Percentiles rank a stretch among this genome's conserved stretches.
phyloP scores from a whole-genome alignment of 2,888 invertebrate species.

The Hypsopygia costalis region DNA sequence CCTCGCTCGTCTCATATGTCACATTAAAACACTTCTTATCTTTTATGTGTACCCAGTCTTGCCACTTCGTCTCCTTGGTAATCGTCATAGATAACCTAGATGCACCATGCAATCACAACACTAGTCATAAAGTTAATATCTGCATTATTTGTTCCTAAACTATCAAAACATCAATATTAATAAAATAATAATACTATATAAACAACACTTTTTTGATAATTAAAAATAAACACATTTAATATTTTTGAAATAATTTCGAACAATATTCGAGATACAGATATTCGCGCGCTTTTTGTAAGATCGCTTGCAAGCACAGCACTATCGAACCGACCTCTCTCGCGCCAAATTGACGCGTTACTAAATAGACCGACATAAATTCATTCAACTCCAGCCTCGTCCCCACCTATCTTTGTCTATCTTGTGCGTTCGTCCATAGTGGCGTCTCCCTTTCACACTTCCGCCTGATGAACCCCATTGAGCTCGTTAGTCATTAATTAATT shows the following conservation, averaged over 20 bases:
- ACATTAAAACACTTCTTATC: conserved; percentile 64
- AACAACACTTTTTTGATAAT: too few relatives aligned
- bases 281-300: conserved; percentile 56
- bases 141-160: too few relatives aligned
- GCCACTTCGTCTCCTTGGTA: conserved; percentile 17
- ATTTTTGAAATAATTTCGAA: too few relatives aligned
- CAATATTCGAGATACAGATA: background rate
- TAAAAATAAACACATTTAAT: background rate
- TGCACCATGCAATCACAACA: conserved; percentile 6
- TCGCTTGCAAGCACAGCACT: conserved; percentile 27
- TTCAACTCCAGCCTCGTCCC: conserved; percentile 68
- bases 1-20: conserved; percentile 48
- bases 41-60: conserved; percentile 38
- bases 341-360: conserved; percentile 78
- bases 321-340: conserved; percentile 70
- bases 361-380: conserved; percentile 78
- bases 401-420: conserved; percentile 37
- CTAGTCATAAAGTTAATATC: background rate
- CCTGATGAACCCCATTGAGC: conserved; percentile 79
- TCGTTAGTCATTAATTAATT: conserved; percentile 81
- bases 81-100: conserved; percentile 1
- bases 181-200: too few relatives aligned
- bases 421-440: conserved; percentile 18
- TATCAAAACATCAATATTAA: too few relatives aligned
- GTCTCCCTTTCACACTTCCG: conserved; percentile 63